Percentiles rank a stretch among this genome's conserved stretches.
These are phyloP conservation scores for Ameiurus melas DNA, from an alignment of 2,113 vertebrate genomes.

Conservation along the genomic window DNA sequence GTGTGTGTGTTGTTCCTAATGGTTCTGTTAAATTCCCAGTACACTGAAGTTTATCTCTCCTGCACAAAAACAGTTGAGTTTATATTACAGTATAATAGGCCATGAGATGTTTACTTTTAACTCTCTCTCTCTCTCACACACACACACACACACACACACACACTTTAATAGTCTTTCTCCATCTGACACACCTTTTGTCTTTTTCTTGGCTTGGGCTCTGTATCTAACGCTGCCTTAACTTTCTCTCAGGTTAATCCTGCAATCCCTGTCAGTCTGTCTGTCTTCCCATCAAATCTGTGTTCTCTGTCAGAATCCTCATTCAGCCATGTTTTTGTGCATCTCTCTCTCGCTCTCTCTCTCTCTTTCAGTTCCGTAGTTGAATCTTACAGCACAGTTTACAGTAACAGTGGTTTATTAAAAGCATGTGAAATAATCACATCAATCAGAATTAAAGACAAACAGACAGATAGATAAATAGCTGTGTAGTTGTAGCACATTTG, in stretches of 20 bases:
- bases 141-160: slow-evolving; percentile 21
- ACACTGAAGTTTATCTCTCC: slow-evolving; percentile 24
- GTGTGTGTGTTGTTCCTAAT: slow-evolving; percentile 25
- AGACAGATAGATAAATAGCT: neutral
- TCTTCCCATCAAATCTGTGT: slow-evolving; percentile 26
- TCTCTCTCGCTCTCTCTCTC: neutral
- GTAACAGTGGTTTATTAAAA: neutral
- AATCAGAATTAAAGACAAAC: neutral
- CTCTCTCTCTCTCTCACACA: neutral
- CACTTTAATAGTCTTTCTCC: neutral
- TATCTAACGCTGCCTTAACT: neutral
- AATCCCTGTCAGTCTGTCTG: slow-evolving; percentile 13
- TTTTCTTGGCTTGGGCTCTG: slow-evolving; percentile 29
- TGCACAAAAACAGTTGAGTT: slow-evolving; percentile 50
- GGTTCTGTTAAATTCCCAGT: slow-evolving; percentile 29
- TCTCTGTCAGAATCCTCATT: slow-evolving; percentile 34
- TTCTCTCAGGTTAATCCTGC: slow-evolving; percentile 35
- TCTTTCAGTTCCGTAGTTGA: neutral
- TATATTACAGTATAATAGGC: slow-evolving; percentile 35
- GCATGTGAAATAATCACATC: neutral
- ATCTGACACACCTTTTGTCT: slow-evolving; percentile 17
- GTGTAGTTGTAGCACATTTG: neutral
- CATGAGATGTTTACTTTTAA: slow-evolving; percentile 10
- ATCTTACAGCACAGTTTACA: neutral
- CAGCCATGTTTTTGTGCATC: neutral